A percentile compares a stretch with the other conserved stretches of the same genome.
Conservation (phyloP, 2,113 vertebrate genomes). For the Struthidea cinerea region DNA sequence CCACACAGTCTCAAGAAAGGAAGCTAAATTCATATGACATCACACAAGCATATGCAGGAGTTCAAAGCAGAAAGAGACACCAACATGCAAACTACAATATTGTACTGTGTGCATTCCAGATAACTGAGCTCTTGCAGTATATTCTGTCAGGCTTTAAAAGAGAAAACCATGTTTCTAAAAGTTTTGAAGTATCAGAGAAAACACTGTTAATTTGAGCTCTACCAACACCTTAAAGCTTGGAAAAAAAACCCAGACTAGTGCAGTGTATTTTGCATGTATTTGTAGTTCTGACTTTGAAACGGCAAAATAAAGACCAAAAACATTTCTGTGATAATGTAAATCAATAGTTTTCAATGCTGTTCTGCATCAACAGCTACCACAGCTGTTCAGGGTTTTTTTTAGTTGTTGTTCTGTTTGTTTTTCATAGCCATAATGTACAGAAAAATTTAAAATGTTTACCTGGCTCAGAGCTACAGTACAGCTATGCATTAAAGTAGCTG, state of each 20-base stretch:
- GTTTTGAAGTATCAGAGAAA: neutral
- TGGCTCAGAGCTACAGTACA: constrained; percentile 89
- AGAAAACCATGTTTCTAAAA: neutral
- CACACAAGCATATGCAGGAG: neutral
- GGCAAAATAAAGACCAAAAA: neutral
- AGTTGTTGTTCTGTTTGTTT: neutral
- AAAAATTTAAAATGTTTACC: constrained; percentile 59
- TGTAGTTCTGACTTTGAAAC: neutral
- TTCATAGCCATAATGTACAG: neutral
- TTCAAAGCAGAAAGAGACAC: neutral
- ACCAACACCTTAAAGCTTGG: neutral
- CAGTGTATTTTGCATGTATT: neutral
- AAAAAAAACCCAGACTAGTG: neutral
- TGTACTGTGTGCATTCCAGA: neutral
- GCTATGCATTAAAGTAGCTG: constrained; percentile 87
- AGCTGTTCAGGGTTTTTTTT: neutral
- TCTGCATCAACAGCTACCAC: neutral
- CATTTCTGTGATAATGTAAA: neutral
- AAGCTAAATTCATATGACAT: neutral
- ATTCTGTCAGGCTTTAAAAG: neutral
- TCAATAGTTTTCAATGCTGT: neutral
- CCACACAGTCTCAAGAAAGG: neutral
- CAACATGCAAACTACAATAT: neutral
- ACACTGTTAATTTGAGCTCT: neutral
- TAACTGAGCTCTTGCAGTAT: neutral